Percentiles rank a stretch among this genome's conserved stretches.
Evolutionary conservation across 2,888 invertebrate genomes (phyloP).

Genomic region (Athalia circularis): DNA sequence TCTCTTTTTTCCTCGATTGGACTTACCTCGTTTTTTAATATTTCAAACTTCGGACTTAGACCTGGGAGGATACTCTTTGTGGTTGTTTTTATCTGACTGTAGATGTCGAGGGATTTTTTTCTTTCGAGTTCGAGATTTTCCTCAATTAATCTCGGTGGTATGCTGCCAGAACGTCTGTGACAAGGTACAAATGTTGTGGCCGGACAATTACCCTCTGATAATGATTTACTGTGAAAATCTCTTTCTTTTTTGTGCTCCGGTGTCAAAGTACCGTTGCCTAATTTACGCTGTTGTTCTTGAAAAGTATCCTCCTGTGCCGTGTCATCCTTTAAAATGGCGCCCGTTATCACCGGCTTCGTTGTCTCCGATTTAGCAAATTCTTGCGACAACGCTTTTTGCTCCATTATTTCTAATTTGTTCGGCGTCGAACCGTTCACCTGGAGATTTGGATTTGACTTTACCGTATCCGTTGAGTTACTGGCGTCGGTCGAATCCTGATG

Average conservation of each 20-base stretch:
- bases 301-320: slow-evolving; percentile 74
- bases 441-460: slow-evolving; percentile 67
- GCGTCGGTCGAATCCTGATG: slow-evolving; percentile 67
- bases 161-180: slow-evolving; percentile 76
- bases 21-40: slow-evolving; percentile 77
- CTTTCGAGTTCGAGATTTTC: slow-evolving; percentile 71
- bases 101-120: slow-evolving; percentile 74
- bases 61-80: slow-evolving; percentile 74
- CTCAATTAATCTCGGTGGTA: slow-evolving; percentile 77
- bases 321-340: slow-evolving; percentile 82
- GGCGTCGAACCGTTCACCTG: slow-evolving; percentile 65
- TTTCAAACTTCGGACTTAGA: slow-evolving; percentile 79
- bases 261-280: slow-evolving; percentile 74
- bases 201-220: slow-evolving; percentile 64
- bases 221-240: slow-evolving; percentile 52
- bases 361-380: slow-evolving; percentile 76
- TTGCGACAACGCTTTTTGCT: slow-evolving; percentile 68
- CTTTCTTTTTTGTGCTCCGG: slow-evolving; percentile 64
- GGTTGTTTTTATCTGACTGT: slow-evolving; percentile 77
- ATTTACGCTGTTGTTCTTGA: slow-evolving; percentile 75
- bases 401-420: slow-evolving; percentile 61
- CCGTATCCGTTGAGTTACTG: slow-evolving; percentile 66
- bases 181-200: slow-evolving; percentile 71
- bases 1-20: slow-evolving; percentile 69
- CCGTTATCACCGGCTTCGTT: slow-evolving; percentile 82